A percentile compares a stretch with the other conserved stretches of the same genome.
Conservation (phyloP, 1,140 invertebrate species). For the Penaeus chinensis region DNA sequence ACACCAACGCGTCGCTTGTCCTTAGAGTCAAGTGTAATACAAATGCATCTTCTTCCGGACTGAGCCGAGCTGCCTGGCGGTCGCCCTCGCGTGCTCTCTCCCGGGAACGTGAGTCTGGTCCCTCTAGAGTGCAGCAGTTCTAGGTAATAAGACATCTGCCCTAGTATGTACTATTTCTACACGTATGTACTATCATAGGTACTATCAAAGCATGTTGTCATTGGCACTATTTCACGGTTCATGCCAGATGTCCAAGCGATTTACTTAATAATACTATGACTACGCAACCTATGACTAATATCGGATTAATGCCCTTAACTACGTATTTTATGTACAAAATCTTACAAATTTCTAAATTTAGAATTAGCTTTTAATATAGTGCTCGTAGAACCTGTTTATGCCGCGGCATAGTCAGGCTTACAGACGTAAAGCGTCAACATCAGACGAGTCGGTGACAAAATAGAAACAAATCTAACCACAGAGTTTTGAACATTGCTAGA, state of each 20-base stretch:
- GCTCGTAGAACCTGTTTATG: conserved; percentile 14
- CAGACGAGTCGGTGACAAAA: too few relatives aligned
- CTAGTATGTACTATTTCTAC: conserved; percentile 41
- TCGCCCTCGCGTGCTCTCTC: too few relatives aligned
- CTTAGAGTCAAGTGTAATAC: too few relatives aligned
- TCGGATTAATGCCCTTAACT: conserved; percentile 58
- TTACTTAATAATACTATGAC: conserved; percentile 47
- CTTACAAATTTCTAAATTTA: conserved; percentile 37
- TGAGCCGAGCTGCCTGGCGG: too few relatives aligned
- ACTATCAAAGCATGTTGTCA: conserved; percentile 52
- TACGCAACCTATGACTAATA: conserved; percentile 51
- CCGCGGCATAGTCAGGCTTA: conserved; percentile 1
- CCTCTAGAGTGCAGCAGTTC: too few relatives aligned
- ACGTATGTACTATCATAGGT: conserved; percentile 38
- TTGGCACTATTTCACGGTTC: conserved; percentile 51
- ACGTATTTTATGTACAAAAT: conserved; percentile 50
- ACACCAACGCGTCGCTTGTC: too few relatives aligned
- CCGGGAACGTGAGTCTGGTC: too few relatives aligned
- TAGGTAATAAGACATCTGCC: conserved; percentile 14
- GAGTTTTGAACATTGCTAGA: too few relatives aligned
- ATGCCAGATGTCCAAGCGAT: conserved; percentile 47
- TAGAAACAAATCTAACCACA: too few relatives aligned
- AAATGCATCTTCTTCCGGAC: too few relatives aligned
- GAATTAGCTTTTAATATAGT: background rate
- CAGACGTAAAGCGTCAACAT: background rate